Evolutionary conservation across 30 jellyfish, hydroid and myxozoan species (phyloP).

Genomic region (Clytia hemisphaerica): DNA sequence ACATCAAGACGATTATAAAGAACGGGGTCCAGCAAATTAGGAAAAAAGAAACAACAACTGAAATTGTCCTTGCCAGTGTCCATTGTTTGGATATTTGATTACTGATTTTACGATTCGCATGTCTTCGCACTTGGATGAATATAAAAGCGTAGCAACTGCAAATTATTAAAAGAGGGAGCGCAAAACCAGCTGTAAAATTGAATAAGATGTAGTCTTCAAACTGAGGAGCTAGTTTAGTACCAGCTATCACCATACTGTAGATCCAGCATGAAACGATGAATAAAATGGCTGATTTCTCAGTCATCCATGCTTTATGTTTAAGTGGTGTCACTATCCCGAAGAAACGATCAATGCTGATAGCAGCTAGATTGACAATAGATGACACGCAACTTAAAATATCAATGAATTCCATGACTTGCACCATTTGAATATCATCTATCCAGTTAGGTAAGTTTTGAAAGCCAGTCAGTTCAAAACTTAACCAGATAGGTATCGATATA

Average conservation of each 20-base stretch:
- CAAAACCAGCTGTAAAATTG: slow-evolving; percentile 44
- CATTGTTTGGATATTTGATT: slow-evolving; percentile 23
- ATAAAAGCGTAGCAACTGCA: slow-evolving; percentile 37
- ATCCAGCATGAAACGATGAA: slow-evolving; percentile 54
- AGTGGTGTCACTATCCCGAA: slow-evolving; percentile 68
- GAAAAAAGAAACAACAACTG: slow-evolving; percentile 51
- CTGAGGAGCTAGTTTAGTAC: slow-evolving; percentile 14
- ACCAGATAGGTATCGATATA: slow-evolving; percentile 76
- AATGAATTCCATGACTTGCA: slow-evolving; percentile 36
- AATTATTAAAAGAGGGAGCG: slow-evolving; percentile 53
- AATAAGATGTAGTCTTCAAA: slow-evolving; percentile 32
- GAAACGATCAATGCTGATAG: slow-evolving; percentile 72
- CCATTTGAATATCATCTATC: slow-evolving; percentile 38
- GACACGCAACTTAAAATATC: slow-evolving; percentile 72
- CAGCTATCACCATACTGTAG: slow-evolving; percentile 50
- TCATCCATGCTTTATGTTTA: slow-evolving; percentile 63
- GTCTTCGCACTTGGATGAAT: slow-evolving; percentile 28
- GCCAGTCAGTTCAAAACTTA: slow-evolving; percentile 55
- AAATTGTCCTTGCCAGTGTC: slow-evolving; percentile 63
- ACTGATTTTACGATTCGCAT: slow-evolving; percentile 16
- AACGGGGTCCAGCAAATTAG: slow-evolving; percentile 79
- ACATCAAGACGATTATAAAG: slow-evolving; percentile 26
- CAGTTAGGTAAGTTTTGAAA: slow-evolving; percentile 53
- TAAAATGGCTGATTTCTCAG: slow-evolving; percentile 28
- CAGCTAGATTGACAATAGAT: slow-evolving; percentile 66